Evolutionary conservation across 2,113 vertebrate species (phyloP).

Genomic region (Hemibagrus wyckioides): DNA sequence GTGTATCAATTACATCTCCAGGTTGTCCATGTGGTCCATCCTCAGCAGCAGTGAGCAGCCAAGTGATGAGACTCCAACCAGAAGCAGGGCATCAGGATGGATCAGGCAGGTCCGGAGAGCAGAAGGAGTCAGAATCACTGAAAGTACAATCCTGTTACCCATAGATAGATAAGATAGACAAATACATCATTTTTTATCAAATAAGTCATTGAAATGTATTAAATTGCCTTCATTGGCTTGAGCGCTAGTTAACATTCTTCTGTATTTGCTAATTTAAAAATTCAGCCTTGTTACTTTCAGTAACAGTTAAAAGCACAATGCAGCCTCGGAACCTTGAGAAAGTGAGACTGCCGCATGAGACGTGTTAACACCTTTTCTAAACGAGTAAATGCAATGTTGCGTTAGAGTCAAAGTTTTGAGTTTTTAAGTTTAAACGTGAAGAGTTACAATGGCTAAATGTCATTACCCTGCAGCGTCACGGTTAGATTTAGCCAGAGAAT

Average conservation of each 20-base stretch:
- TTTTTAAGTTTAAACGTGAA: background rate
- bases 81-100: too few relatives aligned
- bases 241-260: background rate
- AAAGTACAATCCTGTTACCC: background rate
- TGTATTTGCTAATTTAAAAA: background rate
- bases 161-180: background rate
- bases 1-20: too few relatives aligned
- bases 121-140: too few relatives aligned
- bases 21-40: too few relatives aligned
- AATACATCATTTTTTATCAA: background rate
- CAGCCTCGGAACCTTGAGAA: background rate
- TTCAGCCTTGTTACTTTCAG: background rate
- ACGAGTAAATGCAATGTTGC: background rate
- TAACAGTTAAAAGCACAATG: background rate
- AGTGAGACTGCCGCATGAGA: background rate
- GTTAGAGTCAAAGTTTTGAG: background rate
- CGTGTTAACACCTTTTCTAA: too few relatives aligned
- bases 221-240: background rate
- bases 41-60: too few relatives aligned
- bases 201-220: background rate
- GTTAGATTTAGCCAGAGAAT: background rate
- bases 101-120: too few relatives aligned
- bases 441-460: background rate
- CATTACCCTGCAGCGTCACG: background rate
- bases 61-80: too few relatives aligned